These are phyloP conservation scores for Lithophane ornitopus DNA, from an alignment of 2,888 invertebrate species.

Conservation along the genomic window DNA sequence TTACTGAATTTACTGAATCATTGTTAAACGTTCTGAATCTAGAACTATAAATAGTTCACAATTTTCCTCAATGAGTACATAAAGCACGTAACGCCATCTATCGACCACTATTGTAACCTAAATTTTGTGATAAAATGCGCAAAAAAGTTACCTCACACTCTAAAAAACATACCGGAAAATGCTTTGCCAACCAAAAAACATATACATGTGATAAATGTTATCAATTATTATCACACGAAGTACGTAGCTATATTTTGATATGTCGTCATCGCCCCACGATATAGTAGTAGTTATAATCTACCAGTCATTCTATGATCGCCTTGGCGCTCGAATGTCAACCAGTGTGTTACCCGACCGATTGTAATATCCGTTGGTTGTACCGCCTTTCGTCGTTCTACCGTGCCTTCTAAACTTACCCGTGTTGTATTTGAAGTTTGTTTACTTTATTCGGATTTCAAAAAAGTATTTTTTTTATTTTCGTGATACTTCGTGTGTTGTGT, in stretches of 20 bases:
- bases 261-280: constrained; percentile 45
- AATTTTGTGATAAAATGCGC: constrained; percentile 2
- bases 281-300: not conserved
- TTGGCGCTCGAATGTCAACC: constrained; percentile 45
- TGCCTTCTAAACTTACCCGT: constrained; percentile 34
- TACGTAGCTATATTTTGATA: constrained; percentile 39
- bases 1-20: not conserved
- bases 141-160: not conserved
- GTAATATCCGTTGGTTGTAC: constrained; percentile 42
- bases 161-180: constrained; percentile 18
- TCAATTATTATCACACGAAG: constrained; percentile 47
- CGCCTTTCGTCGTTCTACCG: constrained; percentile 3
- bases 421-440: constrained; percentile 51
- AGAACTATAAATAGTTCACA: constrained; percentile 1
- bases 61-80: constrained; percentile 37
- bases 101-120: not conserved
- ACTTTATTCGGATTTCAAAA: constrained; percentile 35
- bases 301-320: constrained; percentile 53
- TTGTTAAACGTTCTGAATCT: not conserved
- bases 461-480: constrained; percentile 15
- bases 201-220: constrained; percentile 49
- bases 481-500: constrained; percentile 42
- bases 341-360: constrained; percentile 49
- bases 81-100: constrained; percentile 40
- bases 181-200: constrained; percentile 48